Percentiles rank a stretch among this genome's conserved stretches.
These are phyloP conservation scores for Microtus oregoni DNA, from an alignment of 2,113 vertebrate species.

Conservation along the genomic window DNA sequence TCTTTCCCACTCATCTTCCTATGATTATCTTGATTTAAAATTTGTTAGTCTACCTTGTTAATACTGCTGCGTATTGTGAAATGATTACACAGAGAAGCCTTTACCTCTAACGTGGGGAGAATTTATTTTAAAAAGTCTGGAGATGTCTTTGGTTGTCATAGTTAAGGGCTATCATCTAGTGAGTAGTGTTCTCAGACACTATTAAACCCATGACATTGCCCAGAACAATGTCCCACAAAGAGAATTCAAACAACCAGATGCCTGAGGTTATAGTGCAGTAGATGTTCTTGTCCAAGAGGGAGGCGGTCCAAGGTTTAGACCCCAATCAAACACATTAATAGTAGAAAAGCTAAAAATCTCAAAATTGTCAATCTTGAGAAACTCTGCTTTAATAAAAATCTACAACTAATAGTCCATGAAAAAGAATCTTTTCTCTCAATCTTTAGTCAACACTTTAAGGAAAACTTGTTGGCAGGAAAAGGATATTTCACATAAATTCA, in stretches of 20 bases:
- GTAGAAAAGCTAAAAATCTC: neutral
- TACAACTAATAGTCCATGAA: neutral
- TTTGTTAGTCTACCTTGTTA: neutral
- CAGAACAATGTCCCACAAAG: neutral
- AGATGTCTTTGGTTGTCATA: neutral
- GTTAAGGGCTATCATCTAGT: neutral
- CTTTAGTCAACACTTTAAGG: neutral
- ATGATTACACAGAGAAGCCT: neutral
- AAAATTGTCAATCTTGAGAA: neutral
- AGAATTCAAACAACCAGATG: neutral
- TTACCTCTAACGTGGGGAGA: neutral
- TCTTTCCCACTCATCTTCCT: neutral
- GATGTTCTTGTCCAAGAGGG: neutral
- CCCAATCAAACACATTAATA: neutral
- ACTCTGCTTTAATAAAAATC: neutral
- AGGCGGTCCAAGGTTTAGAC: neutral
- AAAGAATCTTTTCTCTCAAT: neutral
- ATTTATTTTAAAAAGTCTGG: neutral
- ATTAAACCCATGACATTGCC: neutral
- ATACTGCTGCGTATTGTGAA: neutral
- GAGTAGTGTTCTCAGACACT: neutral
- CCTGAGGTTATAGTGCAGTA: neutral
- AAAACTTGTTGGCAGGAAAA: conserved; percentile 48
- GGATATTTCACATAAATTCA: neutral
- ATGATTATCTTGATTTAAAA: neutral